Base-by-base conservation (phyloP, 2,888 invertebrate genomes). In the Epirrhoe tristata region DNA sequence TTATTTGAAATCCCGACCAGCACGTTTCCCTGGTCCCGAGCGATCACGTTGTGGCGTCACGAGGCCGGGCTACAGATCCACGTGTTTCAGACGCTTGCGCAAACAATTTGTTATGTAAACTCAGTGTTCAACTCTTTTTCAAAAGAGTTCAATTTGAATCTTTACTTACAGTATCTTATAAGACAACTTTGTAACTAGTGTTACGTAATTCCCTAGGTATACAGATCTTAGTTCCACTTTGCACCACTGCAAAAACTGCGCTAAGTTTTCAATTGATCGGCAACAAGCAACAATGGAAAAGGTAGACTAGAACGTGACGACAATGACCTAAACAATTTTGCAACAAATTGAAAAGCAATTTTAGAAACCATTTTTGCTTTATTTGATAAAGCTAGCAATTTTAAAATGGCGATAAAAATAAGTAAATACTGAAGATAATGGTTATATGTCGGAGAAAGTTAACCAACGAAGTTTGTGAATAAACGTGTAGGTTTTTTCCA, bases 11-110 rank as follows among this genome's bases (percentile, higher is more conserved):
- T 58, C 8, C 58, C 39, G 52, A 52, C 52, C 52, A 24, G 63
- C 67, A 50, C 61, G 69, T 74, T 71, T 58, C 56, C 60, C 63
- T 61, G 58, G 60, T 57, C 62, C 66, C 65, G 75, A 73, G 58
- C 62, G 76, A 73, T 89, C 89, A 89, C 90, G 88, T 88, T 87
- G 83, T 67, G 65, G 68, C 66, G 74, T 80, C 90, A 87, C 89
- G 87, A 75, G 87, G 85, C 83, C 71, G 43, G 73, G 71, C 64
- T 52, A 53, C 70, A 65, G 56, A 55, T 69, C 78, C 85, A 81
- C 87, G 85, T 86, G 81, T 73, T 66, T 34, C 54, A 73, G 71
- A 71, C 75, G 68, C 71, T 83, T 82, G 80, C 81, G 79, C 80
- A 84, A 84, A 82, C 79, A 80, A 55, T 76, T 78, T 73, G 78